These are phyloP conservation scores for Tipula confusa DNA, from an alignment of 2,888 invertebrate species.

Conservation along the genomic window DNA sequence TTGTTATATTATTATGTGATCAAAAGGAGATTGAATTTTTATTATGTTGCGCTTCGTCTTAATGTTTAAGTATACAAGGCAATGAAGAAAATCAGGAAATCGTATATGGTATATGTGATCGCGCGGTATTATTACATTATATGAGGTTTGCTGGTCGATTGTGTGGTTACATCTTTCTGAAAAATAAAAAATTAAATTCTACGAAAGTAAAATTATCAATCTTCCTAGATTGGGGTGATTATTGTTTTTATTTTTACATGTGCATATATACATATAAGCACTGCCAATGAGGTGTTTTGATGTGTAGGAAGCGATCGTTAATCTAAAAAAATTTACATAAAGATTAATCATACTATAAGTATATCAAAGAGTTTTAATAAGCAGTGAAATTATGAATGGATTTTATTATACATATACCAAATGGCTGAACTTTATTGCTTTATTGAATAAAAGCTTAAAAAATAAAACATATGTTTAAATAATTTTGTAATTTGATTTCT, in stretches of 20 bases:
- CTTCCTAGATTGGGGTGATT: background rate
- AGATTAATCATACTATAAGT: too few species aligned
- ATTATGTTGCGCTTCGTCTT: background rate
- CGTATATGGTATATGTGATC: background rate
- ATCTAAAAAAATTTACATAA: background rate
- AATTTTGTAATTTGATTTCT: too few species aligned
- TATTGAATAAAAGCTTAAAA: too few species aligned
- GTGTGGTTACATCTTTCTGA: background rate
- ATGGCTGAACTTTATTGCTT: too few species aligned
- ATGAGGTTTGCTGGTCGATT: background rate
- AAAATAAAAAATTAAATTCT: background rate
- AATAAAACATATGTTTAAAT: too few species aligned
- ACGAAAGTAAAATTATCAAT: too few species aligned
- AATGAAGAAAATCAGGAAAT: background rate
- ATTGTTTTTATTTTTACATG: background rate
- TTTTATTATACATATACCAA: too few species aligned
- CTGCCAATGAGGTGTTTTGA: background rate
- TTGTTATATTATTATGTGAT: conserved; percentile 21
- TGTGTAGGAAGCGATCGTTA: background rate
- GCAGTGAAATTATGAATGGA: too few species aligned
- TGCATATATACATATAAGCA: too few species aligned
- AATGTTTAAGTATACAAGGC: background rate
- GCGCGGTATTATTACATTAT: background rate
- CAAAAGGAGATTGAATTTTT: conserved; percentile 5
- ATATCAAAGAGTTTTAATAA: too few species aligned